Evolutionary conservation across 1,140 invertebrate genomes (phyloP).

Genomic region (Drosophila nannoptera): DNA sequence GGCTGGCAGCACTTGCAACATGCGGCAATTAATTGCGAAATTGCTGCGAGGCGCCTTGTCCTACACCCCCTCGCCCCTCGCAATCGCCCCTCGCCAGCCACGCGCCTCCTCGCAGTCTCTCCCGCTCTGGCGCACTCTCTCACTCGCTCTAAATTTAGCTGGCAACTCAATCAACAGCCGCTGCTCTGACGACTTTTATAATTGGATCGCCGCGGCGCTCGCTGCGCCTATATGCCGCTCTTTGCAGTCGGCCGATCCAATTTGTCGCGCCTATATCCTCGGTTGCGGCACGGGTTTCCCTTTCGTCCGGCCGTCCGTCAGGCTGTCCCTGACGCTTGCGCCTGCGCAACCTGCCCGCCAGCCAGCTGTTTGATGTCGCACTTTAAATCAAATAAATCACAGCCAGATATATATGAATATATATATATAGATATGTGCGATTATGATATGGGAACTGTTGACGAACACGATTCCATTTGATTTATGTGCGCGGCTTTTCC

Average conservation of each 20-base stretch:
- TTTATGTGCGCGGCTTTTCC: slow-evolving; percentile 47
- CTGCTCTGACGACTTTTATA: slow-evolving; percentile 69
- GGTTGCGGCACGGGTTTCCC: not conserved
- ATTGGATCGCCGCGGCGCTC: slow-evolving; percentile 56
- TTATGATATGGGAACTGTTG: slow-evolving; percentile 11
- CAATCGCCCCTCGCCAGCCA: no score
- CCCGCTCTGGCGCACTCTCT: not conserved
- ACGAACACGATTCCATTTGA: slow-evolving; percentile 34
- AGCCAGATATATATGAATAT: not conserved
- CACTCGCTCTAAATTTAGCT: slow-evolving; percentile 58
- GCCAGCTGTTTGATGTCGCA: slow-evolving; percentile 41
- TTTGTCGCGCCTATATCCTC: slow-evolving; percentile 17
- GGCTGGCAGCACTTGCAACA: slow-evolving; percentile 19
- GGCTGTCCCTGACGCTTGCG: slow-evolving; percentile 19
- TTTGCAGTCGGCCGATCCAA: slow-evolving; percentile 49
- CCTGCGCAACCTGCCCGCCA: slow-evolving; percentile 40
- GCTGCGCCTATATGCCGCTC: slow-evolving; percentile 31
- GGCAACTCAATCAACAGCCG: slow-evolving; percentile 70
- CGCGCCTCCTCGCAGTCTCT: no score
- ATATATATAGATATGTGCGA: not conserved
- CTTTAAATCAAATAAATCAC: slow-evolving; percentile 70
- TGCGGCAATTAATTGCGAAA: slow-evolving; percentile 43
- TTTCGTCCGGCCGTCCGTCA: not conserved
- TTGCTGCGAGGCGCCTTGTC: slow-evolving; percentile 32
- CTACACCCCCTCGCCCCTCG: not conserved